Evolutionary conservation across 2,888 invertebrate genomes (phyloP).

Genomic region (Chymomyza fuscimana): DNA sequence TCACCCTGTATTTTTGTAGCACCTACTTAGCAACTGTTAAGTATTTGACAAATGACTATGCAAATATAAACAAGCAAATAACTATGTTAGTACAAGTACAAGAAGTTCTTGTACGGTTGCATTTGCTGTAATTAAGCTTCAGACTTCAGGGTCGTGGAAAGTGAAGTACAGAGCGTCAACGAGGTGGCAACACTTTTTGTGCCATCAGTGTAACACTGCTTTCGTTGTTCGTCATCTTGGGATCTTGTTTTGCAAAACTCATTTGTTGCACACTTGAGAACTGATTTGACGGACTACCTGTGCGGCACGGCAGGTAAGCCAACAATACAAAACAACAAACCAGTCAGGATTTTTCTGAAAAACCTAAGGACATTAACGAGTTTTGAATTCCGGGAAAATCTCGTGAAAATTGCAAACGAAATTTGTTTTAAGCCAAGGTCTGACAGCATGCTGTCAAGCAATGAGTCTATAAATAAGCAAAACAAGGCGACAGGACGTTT

Average conservation of each 20-base stretch:
- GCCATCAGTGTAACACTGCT: neutral
- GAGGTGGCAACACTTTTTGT: neutral
- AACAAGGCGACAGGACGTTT: neutral
- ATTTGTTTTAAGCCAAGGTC: neutral
- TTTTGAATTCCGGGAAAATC: slow-evolving; percentile 49
- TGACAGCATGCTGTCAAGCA: neutral
- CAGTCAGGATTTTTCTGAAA: slow-evolving; percentile 30
- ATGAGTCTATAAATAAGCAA: slow-evolving; percentile 1
- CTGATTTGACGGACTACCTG: slow-evolving; percentile 42
- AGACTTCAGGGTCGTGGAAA: neutral
- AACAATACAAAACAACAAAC: slow-evolving; percentile 11
- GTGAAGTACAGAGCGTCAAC: neutral
- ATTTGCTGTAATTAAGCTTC: neutral
- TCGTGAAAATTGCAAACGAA: slow-evolving; percentile 33
- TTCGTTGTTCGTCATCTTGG: neutral
- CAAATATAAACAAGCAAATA: neutral
- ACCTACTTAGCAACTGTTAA: neutral
- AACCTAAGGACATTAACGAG: slow-evolving; percentile 18
- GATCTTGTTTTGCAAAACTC: neutral
- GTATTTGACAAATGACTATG: neutral
- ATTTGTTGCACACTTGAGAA: neutral
- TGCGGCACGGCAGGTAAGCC: slow-evolving; percentile 42
- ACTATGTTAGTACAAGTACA: neutral
- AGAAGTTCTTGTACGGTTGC: neutral
- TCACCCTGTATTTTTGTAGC: neutral